Evolutionary conservation across 2,888 invertebrate species (phyloP).

Genomic region (Eudiplozoon nipponicum): DNA sequence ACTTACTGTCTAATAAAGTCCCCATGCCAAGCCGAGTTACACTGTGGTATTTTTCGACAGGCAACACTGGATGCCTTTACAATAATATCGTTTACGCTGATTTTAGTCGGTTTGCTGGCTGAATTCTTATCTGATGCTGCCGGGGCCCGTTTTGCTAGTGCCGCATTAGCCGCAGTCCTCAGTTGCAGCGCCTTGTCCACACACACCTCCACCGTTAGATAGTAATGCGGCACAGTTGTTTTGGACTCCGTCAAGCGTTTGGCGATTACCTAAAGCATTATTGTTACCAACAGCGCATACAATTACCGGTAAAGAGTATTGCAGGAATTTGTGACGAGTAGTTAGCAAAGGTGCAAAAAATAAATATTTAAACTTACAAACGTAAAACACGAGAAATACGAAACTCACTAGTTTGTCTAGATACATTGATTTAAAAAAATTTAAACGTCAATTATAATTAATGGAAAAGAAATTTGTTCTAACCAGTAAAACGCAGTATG

Average conservation of each 20-base stretch:
- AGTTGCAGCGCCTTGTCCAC: constrained; percentile 38
- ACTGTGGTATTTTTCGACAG: constrained; percentile 55
- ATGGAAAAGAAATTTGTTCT: too few relatives aligned
- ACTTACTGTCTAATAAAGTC: constrained; percentile 52
- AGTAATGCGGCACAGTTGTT: constrained; percentile 78
- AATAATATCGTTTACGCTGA: constrained; percentile 76
- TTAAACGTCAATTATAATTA: too few relatives aligned
- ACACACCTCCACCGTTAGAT: constrained; percentile 50
- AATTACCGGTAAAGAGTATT: too few relatives aligned
- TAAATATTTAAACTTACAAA: too few relatives aligned
- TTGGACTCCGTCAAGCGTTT: constrained; percentile 57
- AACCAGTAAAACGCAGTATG: too few relatives aligned
- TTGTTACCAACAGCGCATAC: too few relatives aligned
- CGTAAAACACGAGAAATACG: too few relatives aligned
- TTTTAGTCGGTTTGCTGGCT: too few relatives aligned
- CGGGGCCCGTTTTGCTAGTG: constrained; percentile 41
- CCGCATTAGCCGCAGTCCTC: constrained; percentile 39
- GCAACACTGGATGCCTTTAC: constrained; percentile 66
- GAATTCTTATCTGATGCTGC: background rate
- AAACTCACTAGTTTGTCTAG: too few relatives aligned
- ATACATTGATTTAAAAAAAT: too few relatives aligned
- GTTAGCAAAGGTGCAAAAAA: too few relatives aligned
- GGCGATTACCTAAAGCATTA: constrained; percentile 50
- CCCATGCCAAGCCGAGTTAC: constrained; percentile 78
- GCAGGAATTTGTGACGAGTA: too few relatives aligned